A percentile compares a stretch with the other conserved stretches of the same genome.
Conservation (phyloP, 2,888 invertebrate species). For the Suillia variegata region DNA sequence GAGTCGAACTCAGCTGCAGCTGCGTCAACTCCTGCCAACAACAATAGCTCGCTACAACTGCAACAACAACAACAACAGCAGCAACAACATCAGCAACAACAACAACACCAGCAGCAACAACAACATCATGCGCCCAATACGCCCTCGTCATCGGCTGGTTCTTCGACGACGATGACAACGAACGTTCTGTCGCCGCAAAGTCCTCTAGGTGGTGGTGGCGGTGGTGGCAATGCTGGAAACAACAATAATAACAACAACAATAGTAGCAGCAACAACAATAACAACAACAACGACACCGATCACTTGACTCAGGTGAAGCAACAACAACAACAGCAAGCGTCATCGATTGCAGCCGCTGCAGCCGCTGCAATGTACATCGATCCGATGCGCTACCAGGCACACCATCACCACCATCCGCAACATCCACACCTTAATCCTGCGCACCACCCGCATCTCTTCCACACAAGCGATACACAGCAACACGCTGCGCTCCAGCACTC, state of each 20-base stretch:
- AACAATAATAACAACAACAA: constrained; percentile 40
- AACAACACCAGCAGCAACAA: constrained; percentile 49
- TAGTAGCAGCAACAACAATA: constrained; percentile 43
- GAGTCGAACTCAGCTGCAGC: constrained; percentile 67
- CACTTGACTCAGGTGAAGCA: constrained; percentile 50
- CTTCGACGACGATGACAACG: constrained; percentile 58
- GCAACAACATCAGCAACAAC: constrained; percentile 53
- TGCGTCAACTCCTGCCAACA: constrained; percentile 61
- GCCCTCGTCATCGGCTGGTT: constrained; percentile 59
- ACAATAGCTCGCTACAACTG: constrained; percentile 52
- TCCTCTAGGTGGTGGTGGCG: constrained; percentile 53
- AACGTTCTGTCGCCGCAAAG: constrained; percentile 61
- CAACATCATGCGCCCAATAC: constrained; percentile 54
- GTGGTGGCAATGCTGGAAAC: constrained; percentile 29
- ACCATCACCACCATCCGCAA: constrained; percentile 59
- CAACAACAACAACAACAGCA: constrained; percentile 54
- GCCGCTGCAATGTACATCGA: constrained; percentile 62
- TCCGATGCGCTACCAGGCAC: constrained; percentile 61
- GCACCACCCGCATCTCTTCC: constrained; percentile 59
- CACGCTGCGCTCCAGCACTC: constrained; percentile 50
- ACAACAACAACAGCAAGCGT: constrained; percentile 52
- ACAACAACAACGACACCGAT: constrained; percentile 45
- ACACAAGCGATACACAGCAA: constrained; percentile 57
- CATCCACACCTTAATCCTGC: constrained; percentile 60
- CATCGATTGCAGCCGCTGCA: constrained; percentile 61